Evolutionary conservation across 2,888 invertebrate species (phyloP).

Genomic region (Hedya salicella): DNA sequence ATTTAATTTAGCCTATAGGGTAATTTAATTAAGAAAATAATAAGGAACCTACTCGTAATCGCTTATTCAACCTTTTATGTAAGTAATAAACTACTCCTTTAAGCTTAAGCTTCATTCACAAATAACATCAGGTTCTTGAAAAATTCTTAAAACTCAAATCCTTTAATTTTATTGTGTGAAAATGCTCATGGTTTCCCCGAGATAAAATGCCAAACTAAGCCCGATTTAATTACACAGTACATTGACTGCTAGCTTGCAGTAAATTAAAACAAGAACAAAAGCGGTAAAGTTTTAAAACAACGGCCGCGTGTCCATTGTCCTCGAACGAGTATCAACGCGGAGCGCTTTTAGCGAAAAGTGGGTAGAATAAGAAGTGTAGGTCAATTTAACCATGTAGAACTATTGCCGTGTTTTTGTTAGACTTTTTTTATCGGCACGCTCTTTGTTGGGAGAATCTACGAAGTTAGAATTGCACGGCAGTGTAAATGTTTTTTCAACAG

Average conservation of each 20-base stretch:
- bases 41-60: too few relatives aligned
- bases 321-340: not conserved
- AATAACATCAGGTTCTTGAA: too few relatives aligned
- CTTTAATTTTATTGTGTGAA: not conserved
- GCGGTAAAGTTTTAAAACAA: conserved; percentile 30
- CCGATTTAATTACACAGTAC: conserved; percentile 25
- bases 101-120: too few relatives aligned
- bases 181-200: not conserved
- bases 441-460: too few relatives aligned
- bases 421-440: not conserved
- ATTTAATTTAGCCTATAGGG: too few relatives aligned
- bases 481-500: too few relatives aligned
- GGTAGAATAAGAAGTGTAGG: not conserved
- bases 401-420: not conserved
- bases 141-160: too few relatives aligned
- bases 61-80: too few relatives aligned
- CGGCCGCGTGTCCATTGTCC: conserved; percentile 16
- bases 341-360: not conserved
- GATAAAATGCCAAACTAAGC: not conserved
- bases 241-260: conserved; percentile 31
- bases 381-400: not conserved
- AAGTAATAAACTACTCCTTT: too few relatives aligned
- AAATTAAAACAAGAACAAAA: conserved; percentile 28
- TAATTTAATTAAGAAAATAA: too few relatives aligned
- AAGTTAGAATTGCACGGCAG: too few relatives aligned